A percentile compares a stretch with the other conserved stretches of the same genome.
Evolutionary conservation across 2,113 vertebrate genomes (phyloP).

Genomic region (Tupaia tana): DNA sequence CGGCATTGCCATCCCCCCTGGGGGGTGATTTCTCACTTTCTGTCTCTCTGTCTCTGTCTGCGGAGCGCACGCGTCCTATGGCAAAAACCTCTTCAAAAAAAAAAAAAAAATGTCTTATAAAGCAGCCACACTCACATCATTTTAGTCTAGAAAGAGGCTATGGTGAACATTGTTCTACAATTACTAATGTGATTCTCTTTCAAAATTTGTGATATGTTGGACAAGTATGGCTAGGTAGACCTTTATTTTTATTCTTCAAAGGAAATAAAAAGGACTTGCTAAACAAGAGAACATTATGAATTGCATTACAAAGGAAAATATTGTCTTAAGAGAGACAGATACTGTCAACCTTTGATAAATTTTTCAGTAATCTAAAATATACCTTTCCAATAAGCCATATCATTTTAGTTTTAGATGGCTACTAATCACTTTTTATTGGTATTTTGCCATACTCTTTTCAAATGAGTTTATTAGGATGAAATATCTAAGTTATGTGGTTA

Average conservation of each 20-base stretch:
- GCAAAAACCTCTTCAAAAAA: too few relatives aligned
- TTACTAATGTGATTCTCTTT: conserved; percentile 30
- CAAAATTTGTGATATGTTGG: not conserved
- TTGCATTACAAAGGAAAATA: not conserved
- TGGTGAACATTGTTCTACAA: not conserved
- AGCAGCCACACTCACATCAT: not conserved
- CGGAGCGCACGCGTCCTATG: too few relatives aligned
- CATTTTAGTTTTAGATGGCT: not conserved
- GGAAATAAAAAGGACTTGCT: not conserved
- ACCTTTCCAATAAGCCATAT: not conserved
- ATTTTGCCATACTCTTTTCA: not conserved
- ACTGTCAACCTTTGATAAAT: not conserved
- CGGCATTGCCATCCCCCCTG: too few relatives aligned
- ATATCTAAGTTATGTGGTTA: not conserved
- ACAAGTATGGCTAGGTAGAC: not conserved
- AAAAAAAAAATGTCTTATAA: not conserved
- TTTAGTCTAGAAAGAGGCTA: not conserved
- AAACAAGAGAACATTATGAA: not conserved
- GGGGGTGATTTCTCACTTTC: too few relatives aligned
- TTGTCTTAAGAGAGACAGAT: not conserved
- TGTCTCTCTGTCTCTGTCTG: too few relatives aligned
- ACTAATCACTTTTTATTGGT: not conserved
- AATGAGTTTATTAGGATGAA: conserved; percentile 37
- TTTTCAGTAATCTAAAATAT: not conserved
- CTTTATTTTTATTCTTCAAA: conserved; percentile 38